Evolutionary conservation across 2,797 vertebrate genomes (phyloP).

Genomic region (Diglossa cyanea): DNA sequence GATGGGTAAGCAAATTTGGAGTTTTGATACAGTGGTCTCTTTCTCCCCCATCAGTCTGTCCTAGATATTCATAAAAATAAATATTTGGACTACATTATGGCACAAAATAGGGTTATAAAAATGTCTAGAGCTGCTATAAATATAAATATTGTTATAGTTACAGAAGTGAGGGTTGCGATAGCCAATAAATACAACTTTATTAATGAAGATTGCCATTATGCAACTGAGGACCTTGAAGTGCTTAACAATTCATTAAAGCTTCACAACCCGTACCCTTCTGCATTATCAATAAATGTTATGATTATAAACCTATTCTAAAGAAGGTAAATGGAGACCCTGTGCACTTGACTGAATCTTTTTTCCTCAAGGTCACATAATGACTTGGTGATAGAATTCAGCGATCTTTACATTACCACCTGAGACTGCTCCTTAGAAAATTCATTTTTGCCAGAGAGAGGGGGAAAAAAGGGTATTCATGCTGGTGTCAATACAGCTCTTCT

Average conservation of each 20-base stretch:
- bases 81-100: not conserved
- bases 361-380: conserved; percentile 44
- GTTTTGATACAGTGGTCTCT: rapidly evolving
- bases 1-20: not conserved
- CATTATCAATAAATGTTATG: not conserved
- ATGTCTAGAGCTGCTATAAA: not conserved
- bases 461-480: not conserved
- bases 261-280: not conserved
- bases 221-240: conserved; percentile 10
- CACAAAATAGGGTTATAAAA: not conserved
- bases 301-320: not conserved
- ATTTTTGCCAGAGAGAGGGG: not conserved
- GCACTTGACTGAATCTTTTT: conserved; percentile 14
- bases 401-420: conserved; percentile 32
- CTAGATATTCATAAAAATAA: not conserved
- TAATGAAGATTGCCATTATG: not conserved
- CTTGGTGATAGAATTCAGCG: not conserved
- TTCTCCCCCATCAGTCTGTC: not conserved
- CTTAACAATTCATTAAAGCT: conserved; percentile 18
- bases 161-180: not conserved
- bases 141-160: not conserved
- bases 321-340: conserved; percentile 4
- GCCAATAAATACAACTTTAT: conserved; percentile 12
- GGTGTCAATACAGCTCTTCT: not conserved
- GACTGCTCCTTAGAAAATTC: not conserved